These are phyloP conservation scores for Anabas testudineus DNA, from an alignment of 2,797 vertebrate genomes.

Conservation along the genomic window DNA sequence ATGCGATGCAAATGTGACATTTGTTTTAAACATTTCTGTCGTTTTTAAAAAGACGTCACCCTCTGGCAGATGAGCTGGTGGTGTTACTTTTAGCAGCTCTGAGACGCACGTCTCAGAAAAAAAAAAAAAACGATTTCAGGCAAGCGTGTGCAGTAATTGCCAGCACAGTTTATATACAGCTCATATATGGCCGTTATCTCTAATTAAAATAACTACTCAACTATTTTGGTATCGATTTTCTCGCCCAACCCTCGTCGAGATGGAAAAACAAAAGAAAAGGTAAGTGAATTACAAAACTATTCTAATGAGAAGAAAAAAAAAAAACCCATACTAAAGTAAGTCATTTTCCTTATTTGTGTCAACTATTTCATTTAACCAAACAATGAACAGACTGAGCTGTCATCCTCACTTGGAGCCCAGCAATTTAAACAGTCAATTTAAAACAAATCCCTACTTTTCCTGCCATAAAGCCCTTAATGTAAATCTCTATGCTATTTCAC, in stretches of 20 bases:
- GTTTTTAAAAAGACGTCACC: conserved; percentile 39
- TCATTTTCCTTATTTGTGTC: neutral
- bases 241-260: neutral
- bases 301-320: neutral
- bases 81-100: conserved; percentile 33
- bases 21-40: conserved; percentile 33
- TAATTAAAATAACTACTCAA: conserved; percentile 3
- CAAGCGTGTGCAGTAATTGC: conserved; percentile 13
- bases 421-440: neutral
- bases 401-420: neutral
- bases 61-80: conserved; percentile 22
- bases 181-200: neutral
- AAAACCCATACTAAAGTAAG: neutral
- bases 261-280: neutral
- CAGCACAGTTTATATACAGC: conserved; percentile 5
- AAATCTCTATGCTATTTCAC: neutral
- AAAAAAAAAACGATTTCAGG: conserved; percentile 2
- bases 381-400: neutral
- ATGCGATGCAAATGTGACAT: conserved; percentile 27
- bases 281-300: neutral
- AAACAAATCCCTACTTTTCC: neutral
- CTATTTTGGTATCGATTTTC: neutral
- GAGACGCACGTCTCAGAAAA: conserved; percentile 2
- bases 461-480: neutral
- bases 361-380: neutral